Percentiles rank a stretch among this genome's conserved stretches.
These are phyloP conservation scores for Alouatta palliata DNA, from an alignment of 2,113 vertebrate genomes.

Conservation along the genomic window DNA sequence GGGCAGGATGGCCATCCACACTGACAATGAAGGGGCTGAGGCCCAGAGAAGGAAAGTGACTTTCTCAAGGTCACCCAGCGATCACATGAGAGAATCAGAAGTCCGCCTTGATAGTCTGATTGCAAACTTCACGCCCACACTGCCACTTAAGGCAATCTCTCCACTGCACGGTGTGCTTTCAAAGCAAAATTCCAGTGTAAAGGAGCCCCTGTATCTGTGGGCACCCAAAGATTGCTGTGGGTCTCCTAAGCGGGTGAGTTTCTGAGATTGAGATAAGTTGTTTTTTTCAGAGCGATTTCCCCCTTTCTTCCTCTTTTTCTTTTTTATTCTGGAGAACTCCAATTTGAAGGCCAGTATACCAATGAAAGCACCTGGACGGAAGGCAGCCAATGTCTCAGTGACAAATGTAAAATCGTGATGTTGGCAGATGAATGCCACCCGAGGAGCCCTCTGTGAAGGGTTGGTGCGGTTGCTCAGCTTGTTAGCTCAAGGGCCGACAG, in stretches of 20 bases:
- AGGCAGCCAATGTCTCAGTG: constrained; percentile 61
- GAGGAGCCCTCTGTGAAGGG: constrained; percentile 20
- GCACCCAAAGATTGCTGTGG: rapidly evolving
- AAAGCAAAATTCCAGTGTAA: no score
- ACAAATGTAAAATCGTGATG: constrained; percentile 70
- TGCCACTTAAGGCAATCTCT: not conserved
- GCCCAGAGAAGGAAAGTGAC: not conserved
- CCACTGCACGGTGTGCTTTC: rapidly evolving
- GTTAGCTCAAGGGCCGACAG: constrained; percentile 70
- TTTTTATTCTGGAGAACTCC: not conserved
- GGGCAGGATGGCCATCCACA: not conserved
- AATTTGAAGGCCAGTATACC: constrained; percentile 71
- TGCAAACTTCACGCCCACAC: not conserved
- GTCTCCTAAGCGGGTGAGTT: not conserved
- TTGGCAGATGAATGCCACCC: constrained; percentile 69
- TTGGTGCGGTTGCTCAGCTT: constrained; percentile 70
- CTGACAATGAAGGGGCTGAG: not conserved
- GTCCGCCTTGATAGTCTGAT: not conserved
- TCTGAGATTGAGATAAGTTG: not conserved
- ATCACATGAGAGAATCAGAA: not conserved
- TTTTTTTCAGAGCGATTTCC: not conserved
- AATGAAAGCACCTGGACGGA: constrained; percentile 50
- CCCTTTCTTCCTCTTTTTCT: not conserved
- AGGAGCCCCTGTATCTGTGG: rapidly evolving
- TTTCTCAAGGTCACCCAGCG: not conserved